Conservation (phyloP, 2,113 vertebrate species). For the Megaceryle torquata region DNA sequence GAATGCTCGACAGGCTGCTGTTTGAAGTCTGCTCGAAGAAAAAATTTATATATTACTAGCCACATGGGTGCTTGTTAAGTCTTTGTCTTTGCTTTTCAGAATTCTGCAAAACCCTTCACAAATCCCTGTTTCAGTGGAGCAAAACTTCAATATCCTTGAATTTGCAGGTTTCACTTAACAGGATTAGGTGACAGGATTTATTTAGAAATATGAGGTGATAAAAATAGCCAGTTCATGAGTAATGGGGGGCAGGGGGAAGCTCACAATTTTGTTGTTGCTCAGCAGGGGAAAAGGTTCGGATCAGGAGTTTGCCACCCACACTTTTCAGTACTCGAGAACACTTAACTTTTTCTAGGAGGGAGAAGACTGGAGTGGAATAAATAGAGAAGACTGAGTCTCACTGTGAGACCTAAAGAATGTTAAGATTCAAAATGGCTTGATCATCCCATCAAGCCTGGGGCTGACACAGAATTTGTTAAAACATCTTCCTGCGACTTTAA, state of each 20-base stretch:
- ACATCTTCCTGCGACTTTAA: not conserved
- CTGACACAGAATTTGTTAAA: not conserved
- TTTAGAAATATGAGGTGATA: constrained; percentile 37
- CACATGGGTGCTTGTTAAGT: not conserved
- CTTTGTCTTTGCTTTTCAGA: not conserved
- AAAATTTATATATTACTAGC: not conserved
- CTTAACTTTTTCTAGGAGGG: not conserved
- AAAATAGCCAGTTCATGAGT: constrained; percentile 45
- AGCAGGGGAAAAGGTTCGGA: not conserved
- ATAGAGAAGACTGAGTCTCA: not conserved
- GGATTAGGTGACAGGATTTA: constrained; percentile 42
- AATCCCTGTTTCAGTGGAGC: not conserved
- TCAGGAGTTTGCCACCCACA: not conserved
- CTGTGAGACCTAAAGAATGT: not conserved
- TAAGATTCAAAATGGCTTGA: not conserved
- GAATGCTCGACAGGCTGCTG: not conserved
- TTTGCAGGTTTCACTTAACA: constrained; percentile 35
- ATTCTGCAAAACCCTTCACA: not conserved
- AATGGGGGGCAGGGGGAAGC: not conserved
- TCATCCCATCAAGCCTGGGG: not conserved
- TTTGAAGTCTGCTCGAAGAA: not conserved
- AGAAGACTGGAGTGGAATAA: not conserved
- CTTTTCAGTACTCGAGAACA: not conserved
- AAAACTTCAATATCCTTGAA: constrained; percentile 22
- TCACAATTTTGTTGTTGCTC: not conserved